Base-by-base conservation (phyloP, 2,888 invertebrate species). In the Trissonchulus latispiculum region DNA sequence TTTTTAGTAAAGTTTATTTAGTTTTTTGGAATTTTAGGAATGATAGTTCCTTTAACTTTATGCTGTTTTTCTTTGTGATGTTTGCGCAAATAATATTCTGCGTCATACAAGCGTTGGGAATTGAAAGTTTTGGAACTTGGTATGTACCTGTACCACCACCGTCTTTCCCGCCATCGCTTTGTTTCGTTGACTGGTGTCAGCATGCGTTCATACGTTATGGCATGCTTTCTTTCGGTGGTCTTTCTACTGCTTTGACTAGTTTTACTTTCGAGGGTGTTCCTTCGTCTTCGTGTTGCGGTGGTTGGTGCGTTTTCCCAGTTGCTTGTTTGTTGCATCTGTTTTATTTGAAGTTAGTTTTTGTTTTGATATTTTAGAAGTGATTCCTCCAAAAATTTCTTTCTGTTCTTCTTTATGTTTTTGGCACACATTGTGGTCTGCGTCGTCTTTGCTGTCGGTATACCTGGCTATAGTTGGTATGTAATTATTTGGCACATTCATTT, bases 1-100 rank as follows among this genome's bases (percentile, higher is more conserved):
- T n/a, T n/a, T n/a, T n/a, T n/a, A n/a, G n/a, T n/a, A n/a, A n/a
- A n/a, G n/a, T n/a, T n/a, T n/a, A n/a, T n/a, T n/a, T n/a, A n/a
- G n/a, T n/a, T n/a, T n/a, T n/a, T n/a, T n/a, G n/a, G n/a, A n/a
- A n/a, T n/a, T 85, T 71, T 84, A 90, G 96, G 83, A 93, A 91
- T 83, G 99, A 99, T 86, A 96, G 95, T 79, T 97, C 72, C n/a
- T 3, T 72, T 29, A 70, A 72, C 28, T 72, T 72, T 68, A 70
- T 33, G 35, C n/a, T 73, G n/a, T 73, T 73, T 72, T 73, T 73
- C 73, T 73, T 73, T 18, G 35, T 73, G 23, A 35, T 74, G 31
- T 62, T 64, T 61, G 28, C 31, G 33, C 71, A 72, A 36, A 67
- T 68, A 1, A 28, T 74, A 23, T 72, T 72, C 23, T 29, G 36